These are phyloP conservation scores for Leptobrachium leishanense DNA, from an alignment of 2,113 vertebrate genomes.

Conservation along the genomic window DNA sequence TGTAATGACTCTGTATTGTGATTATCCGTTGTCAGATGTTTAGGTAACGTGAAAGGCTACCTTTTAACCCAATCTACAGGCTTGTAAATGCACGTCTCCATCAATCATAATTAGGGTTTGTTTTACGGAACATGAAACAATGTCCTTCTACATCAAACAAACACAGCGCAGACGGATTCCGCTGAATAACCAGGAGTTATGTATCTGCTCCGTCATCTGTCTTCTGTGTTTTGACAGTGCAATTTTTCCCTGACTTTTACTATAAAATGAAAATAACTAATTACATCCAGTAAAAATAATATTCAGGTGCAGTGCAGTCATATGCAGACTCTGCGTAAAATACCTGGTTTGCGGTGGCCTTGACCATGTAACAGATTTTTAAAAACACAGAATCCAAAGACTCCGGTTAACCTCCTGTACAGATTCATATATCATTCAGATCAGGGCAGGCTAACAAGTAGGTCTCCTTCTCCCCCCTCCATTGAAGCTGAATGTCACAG, in stretches of 20 bases:
- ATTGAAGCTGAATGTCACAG: too few relatives aligned
- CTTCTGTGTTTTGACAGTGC: constrained; percentile 35
- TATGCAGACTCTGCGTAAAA: too few relatives aligned
- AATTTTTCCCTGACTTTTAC: not conserved
- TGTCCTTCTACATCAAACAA: constrained; percentile 42
- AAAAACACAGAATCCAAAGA: too few relatives aligned
- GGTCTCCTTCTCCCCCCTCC: too few relatives aligned
- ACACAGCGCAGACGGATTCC: constrained; percentile 27
- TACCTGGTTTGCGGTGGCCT: too few relatives aligned
- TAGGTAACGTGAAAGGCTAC: constrained; percentile 33
- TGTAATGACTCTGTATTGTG: constrained; percentile 35
- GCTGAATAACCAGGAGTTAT: not conserved
- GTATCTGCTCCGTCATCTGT: constrained; percentile 13
- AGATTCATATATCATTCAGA: too few relatives aligned
- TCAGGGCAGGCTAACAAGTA: too few relatives aligned
- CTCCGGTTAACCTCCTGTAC: too few relatives aligned
- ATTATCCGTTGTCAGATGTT: constrained; percentile 36
- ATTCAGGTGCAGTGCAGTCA: too few relatives aligned
- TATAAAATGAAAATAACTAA: not conserved
- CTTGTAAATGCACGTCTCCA: constrained; percentile 10
- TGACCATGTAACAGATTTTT: too few relatives aligned
- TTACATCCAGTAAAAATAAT: not conserved
- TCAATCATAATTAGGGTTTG: constrained; percentile 45
- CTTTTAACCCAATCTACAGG: not conserved
- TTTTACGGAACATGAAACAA: constrained; percentile 37